Evolutionary conservation across 2,113 vertebrate genomes (phyloP), one percentile per base, ranked within the genome.

Genomic region (Nibea albiflora): DNA sequence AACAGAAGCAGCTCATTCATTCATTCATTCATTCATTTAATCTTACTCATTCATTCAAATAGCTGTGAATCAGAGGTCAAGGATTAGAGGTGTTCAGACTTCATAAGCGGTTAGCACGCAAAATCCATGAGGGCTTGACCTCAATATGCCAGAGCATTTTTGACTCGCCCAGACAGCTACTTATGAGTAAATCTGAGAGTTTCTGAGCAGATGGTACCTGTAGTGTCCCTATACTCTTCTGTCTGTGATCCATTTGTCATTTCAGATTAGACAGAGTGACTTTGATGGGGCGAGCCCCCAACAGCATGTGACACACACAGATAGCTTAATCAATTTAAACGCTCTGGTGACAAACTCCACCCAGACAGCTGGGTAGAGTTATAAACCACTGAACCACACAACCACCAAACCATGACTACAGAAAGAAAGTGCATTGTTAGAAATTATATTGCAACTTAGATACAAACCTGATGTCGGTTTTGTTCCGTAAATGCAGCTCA

Each of bases 321-420:
- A 73, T 39, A 73, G 26, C 65, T 64, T 80, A 76, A 83, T 82
- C 35, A 83, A 63, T 66, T 69, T 70, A 62, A 31, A 90, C 7
- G 39, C 77, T 61, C 35, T 57, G 49, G 44, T 54, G 24, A 71
- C 15, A 35, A 20, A 73, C 61, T 71, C 47, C 68, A 80, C 22
- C 31, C 50, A 72, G 39, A 74, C 53, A 52, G 78, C 35, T 65
- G 57, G 62, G 57, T 28, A 17, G 35, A 64, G 62, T 47, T 53
- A 24, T 39, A 70, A 81, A 57, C n/a, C 11, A 50, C 12, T 42
- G 49, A 46, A 17, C 12, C 11, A 26, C 67, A 24, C 15, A 67
- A 42, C 16, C 54, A 28, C 63, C 46, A 50, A 57, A 24, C 44
- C 12, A 12, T 1, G 35, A 80, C 31, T 5, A 20, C n/a, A 31